Base-by-base conservation (phyloP, 2,113 vertebrate species). In the Limanda limanda region DNA sequence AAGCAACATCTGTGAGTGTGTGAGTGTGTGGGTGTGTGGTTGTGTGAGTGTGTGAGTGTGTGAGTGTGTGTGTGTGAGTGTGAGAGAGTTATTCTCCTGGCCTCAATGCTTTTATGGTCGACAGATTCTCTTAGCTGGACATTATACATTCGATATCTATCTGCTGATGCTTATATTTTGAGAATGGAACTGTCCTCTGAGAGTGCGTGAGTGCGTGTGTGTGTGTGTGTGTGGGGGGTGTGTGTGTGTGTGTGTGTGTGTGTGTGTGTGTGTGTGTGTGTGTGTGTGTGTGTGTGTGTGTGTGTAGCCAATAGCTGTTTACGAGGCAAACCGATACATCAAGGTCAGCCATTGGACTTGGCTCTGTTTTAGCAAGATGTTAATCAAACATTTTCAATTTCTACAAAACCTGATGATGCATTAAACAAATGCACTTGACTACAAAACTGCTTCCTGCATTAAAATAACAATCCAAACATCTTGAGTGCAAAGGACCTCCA, bases 101-200 rank as follows among this genome's bases (percentile, higher is more conserved):
- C 51, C 51, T 24, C 12, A 0, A n/a, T 71, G 55, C 47, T 62
- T 81, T 82, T 82, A 17, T 78, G 64, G 54, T 59, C 24, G 58
- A 73, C 45, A 5, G 21, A 65, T 77, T 82, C 55, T 70, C 60
- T 64, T 60, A 57, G 71, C 54, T 51, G 58, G 42, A 52, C 70
- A 60, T 40, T 83, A 67, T 67, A 64, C 54, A 82, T 42, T 78
- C 31, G 31, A 73, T 60, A 62, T 37, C 23, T 71, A 80, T 71
- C 73, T 80, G 83, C 83, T 88, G 80, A 79, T 76, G 66, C 23
- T 62, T 57, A 47, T 47, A 12, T 47, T 51, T 51, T 17, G 47
- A 63, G 71, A 62, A 72, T 63, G 20, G 45, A 57, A 54, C 40
- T 61, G n/a, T 21, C 47, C 52, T 27, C 66, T 31, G 31, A 24